Evolutionary conservation across 2,888 invertebrate genomes (phyloP).

Genomic region (Drosophila setosimentum): DNA sequence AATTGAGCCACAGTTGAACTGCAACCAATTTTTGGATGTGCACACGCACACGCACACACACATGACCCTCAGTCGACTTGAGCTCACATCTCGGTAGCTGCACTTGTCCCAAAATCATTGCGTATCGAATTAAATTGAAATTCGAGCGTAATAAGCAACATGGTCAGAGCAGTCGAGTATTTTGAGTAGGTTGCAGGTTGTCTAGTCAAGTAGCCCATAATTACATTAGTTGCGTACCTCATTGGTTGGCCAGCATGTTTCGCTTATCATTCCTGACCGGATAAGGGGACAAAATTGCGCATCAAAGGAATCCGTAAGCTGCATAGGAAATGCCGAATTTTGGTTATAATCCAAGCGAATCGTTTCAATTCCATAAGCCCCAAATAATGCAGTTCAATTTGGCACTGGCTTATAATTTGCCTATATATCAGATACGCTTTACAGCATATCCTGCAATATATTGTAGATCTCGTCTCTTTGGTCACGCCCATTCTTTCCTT

Average conservation of each 20-base stretch:
- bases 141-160: conserved; percentile 68
- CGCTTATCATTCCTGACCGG: conserved; percentile 61
- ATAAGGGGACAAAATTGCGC: conserved; percentile 21
- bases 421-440: not conserved
- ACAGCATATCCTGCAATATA: not conserved
- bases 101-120: conserved; percentile 60
- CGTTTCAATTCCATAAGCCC: not conserved
- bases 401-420: not conserved
- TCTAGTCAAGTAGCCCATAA: conserved; percentile 66
- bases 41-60: not conserved
- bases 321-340: conserved; percentile 16
- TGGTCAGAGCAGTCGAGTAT: not conserved
- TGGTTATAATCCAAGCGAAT: not conserved
- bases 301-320: conserved; percentile 29
- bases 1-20: conserved; percentile 75
- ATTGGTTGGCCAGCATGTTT: conserved; percentile 62
- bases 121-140: conserved; percentile 77
- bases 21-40: conserved; percentile 67
- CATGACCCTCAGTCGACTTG: conserved; percentile 27
- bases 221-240: conserved; percentile 70
- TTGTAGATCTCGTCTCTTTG: not conserved
- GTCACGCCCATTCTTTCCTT: not conserved
- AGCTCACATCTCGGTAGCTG: conserved; percentile 10
- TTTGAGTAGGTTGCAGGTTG: conserved; percentile 35
- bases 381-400: not conserved